Evolutionary conservation across 1,140 invertebrate genomes (phyloP), one percentile per base, ranked within the genome.

Genomic region (Pectinophora gossypiella): DNA sequence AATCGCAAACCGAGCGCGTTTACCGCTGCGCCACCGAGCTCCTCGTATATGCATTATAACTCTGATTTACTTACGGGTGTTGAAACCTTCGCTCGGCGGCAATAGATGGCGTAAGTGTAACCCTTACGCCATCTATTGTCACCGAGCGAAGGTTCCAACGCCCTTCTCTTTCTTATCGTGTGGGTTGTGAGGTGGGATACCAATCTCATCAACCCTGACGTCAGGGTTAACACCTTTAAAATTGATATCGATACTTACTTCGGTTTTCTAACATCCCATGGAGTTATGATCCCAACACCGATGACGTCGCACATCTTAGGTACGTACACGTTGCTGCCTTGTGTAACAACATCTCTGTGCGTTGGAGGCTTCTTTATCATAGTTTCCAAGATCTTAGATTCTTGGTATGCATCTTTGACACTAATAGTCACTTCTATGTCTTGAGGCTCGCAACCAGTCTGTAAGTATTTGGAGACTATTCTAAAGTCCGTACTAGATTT

Each of bases 211-310:
- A n/a, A n/a, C n/a, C n/a, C n/a, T n/a, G n/a, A n/a, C n/a, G n/a
- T n/a, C n/a, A n/a, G n/a, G n/a, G n/a, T n/a, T n/a, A n/a, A n/a
- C n/a, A n/a, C n/a, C n/a, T n/a, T n/a, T n/a, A n/a, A n/a, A n/a
- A n/a, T n/a, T n/a, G n/a, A n/a, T n/a, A n/a, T 32, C 2, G 27
- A 40, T 47, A 74, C 79, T 72, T 54, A 80, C 79, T 72, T 75
- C 18, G 75, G 65, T 46, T 78, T 75, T 32, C 58, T 55, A 21
- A 79, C 51, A 38, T 79, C 70, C 36, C 60, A 68, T 38, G 78
- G 76, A 1, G 76, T 76, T 46, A 76, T 73, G 36, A 83, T 76
- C 5, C 76, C 75, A 13, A 82, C 69, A 10, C 69, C 66, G 0
- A 80, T 68, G 12, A 76, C 72, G 45, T 82, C 68, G 51, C 69